Base-by-base conservation (phyloP, 2,113 vertebrate species). In the Pteronura brasiliensis region DNA sequence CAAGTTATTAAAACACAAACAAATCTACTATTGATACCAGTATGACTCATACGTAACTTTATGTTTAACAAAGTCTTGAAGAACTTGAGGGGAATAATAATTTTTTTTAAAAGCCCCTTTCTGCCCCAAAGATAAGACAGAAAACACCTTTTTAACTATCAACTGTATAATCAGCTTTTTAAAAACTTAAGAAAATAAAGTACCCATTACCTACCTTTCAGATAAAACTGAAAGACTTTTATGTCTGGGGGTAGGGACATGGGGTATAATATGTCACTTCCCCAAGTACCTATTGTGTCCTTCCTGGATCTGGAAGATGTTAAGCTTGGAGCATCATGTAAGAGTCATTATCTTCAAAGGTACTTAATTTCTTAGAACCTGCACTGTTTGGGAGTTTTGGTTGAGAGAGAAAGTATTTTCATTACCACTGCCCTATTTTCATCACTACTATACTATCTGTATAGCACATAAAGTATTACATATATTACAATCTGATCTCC, bases 1-100 rank as follows among this genome's bases (percentile, higher is more conserved):
- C 18, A 77, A 82, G 67, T n/a, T 92, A 86, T 80, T 94, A 8
- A 3, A 89, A 85, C 13, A 97, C 31, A 92, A 95, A 86, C 36
- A n/a, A 80, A 67, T 44, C 44, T n/a, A 92, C 12, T 61, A 61
- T 17, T 88, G 18, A 65, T 10, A 84, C 20, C 36, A 79, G 59
- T 84, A 29, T 29, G 31, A 96, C 69, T 83, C 39, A 44, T 52
- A n/a, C n/a, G n/a, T n/a, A 95, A 23, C 9, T 83, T 1, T 61
- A 79, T 39, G 25, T 57, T 95, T 31, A 93, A n/a, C 13, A 84
- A 7, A 95, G 63, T 65, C 36, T 25, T 82, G 2, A 81, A 88
- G 31, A 90, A 86, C 20, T 31, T 81, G 65, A 86, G 21, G 25
- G 31, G 7, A 95, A 59, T 57, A 77, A 49, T 82, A 36, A 63